Evolutionary conservation across 2,888 invertebrate genomes (phyloP).

Genomic region (Dendrolimus houi): DNA sequence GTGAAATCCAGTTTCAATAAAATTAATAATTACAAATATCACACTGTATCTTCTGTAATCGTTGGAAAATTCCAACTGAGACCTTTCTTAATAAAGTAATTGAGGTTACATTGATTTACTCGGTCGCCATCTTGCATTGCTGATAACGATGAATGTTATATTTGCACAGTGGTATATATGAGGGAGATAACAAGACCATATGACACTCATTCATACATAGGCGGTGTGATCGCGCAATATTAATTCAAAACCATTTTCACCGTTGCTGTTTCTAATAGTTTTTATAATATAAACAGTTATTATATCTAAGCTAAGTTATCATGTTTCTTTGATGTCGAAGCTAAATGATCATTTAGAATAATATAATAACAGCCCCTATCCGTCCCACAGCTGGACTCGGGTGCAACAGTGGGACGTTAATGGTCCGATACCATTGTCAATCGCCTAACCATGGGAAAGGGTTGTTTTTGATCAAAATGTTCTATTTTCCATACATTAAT

Average conservation of each 20-base stretch:
- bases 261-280: neutral
- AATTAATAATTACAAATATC: constrained; percentile 7
- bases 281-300: neutral
- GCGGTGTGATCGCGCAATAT: constrained; percentile 1
- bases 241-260: neutral
- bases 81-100: constrained; percentile 64
- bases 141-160: constrained; percentile 52
- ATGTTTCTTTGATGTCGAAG: too few species aligned
- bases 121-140: constrained; percentile 49
- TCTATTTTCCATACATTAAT: too few species aligned
- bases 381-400: too few species aligned
- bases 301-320: too few species aligned
- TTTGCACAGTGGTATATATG: constrained; percentile 46
- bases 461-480: too few species aligned
- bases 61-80: constrained; percentile 60
- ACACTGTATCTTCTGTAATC: constrained; percentile 25
- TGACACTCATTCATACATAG: constrained; percentile 34
- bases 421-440: too few species aligned
- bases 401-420: too few species aligned
- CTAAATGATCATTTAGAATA: too few species aligned
- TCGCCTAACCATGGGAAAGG: too few species aligned
- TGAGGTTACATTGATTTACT: constrained; percentile 71
- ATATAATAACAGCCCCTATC: too few species aligned
- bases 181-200: constrained; percentile 37
- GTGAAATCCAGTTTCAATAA: neutral